Base-by-base conservation (phyloP, 2,797 vertebrate species). In the Gymnocypris eckloni region DNA sequence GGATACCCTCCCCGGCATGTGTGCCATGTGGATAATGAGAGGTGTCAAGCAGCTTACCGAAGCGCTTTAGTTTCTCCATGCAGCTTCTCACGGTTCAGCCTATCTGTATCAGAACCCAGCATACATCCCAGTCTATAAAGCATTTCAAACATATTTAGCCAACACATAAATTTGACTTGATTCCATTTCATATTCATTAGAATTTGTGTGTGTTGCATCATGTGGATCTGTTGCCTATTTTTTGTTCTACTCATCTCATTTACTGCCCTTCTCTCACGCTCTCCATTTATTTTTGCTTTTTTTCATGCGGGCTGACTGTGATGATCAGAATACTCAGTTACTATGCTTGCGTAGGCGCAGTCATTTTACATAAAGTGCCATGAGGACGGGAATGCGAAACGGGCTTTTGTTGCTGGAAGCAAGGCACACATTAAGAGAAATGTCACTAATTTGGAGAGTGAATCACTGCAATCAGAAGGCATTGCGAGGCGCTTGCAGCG, bases 381-480 rank as follows among this genome's bases (percentile, higher is more conserved):
- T 75, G 90, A 89, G 91, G 92, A 93, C 85, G 89, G 92, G 92
- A 91, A 87, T 89, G 86, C 39, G 88, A 92, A 92, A 91, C 87
- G 89, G 84, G 92, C 92, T 92, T 92, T 93, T 93, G 91, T 92
- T 89, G 87, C 92, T 90, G 91, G 86, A 89, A 94, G 93, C 90
- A 90, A 85, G 81, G 91, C 85, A 88, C 61, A 84, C 89, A 89
- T 89, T 88, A 87, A 83, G 87, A 94, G 87, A 92, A 93, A 92
- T 83, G 88, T 70, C 81, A 89, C 88, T 92, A 88, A 93, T 92
- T 93, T 87, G 64, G 70, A 89, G 83, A 90, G 88, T 92, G 90
- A 92, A 92, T 93, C 91, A 90, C 37, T 82, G 88, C 92, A 93
- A 94, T 94, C 92, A 92, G 81, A 90, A 92, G 87, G 87, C 88